Conservation (phyloP, 2,113 vertebrate species). For the Todiramphus chloris region DNA sequence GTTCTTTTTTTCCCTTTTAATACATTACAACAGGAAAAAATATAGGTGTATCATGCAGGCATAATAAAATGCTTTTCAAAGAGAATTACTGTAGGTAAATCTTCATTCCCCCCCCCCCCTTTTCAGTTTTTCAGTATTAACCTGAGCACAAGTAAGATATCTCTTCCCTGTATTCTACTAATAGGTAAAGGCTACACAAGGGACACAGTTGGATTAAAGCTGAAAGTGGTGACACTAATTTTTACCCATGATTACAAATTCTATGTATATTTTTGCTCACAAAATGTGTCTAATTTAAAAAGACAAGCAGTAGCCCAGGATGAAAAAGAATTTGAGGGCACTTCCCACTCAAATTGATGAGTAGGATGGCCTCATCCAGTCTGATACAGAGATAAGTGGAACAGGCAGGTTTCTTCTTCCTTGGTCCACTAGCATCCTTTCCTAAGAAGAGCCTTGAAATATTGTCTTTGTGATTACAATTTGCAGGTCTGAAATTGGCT, state of each 20-base stretch:
- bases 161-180: not conserved
- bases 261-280: not conserved
- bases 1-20: not conserved
- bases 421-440: conserved; percentile 37
- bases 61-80: not conserved
- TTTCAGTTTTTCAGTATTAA: conserved; percentile 29
- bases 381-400: not conserved
- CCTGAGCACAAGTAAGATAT: not conserved
- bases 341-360: conserved; percentile 10
- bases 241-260: conserved; percentile 24
- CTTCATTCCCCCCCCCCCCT: not conserved
- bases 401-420: not conserved
- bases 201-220: not conserved
- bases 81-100: not conserved
- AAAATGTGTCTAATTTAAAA: conserved; percentile 59
- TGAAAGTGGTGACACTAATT: conserved; percentile 9
- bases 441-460: conserved; percentile 45
- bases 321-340: not conserved
- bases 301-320: conserved; percentile 37
- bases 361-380: not conserved
- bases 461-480: conserved; percentile 61
- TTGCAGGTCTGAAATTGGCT: conserved; percentile 42
- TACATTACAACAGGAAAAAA: not conserved
- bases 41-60: not conserved
- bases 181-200: not conserved